phyloP scores from a whole-genome alignment of 2,113 vertebrate genomes.

The Odobenus rosmarus region DNA sequence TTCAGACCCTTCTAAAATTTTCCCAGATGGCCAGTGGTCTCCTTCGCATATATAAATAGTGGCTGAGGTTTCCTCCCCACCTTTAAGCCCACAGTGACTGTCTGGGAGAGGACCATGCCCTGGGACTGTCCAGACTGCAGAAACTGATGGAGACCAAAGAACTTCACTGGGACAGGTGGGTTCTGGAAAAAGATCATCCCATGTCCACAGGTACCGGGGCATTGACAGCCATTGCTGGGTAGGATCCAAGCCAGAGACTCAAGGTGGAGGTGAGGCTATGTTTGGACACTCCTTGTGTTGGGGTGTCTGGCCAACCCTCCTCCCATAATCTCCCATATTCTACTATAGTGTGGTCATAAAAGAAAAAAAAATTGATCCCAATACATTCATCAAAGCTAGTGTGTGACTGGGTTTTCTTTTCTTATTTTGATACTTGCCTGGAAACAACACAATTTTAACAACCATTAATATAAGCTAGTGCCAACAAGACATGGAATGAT shows the following conservation, averaged over 20 bases:
- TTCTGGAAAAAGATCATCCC: neutral
- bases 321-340: neutral
- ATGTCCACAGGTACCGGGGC: neutral
- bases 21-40: neutral
- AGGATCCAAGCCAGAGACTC: neutral
- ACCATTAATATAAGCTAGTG: neutral
- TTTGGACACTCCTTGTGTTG: neutral
- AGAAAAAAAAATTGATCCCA: neutral
- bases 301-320: neutral
- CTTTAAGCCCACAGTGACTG: neutral
- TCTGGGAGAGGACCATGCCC: neutral
- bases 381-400: neutral
- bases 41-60: neutral
- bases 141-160: neutral
- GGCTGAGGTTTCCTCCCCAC: accelerated
- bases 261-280: neutral
- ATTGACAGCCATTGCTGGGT: neutral
- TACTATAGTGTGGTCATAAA: neutral
- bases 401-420: neutral
- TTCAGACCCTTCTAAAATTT: neutral
- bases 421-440: neutral
- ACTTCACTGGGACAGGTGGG: neutral
- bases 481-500: neutral
- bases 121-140: neutral
- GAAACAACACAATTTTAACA: neutral